Percentiles rank a stretch among this genome's conserved stretches.
Evolutionary conservation across 2,113 vertebrate genomes (phyloP).

Genomic region (Sinocyclocheilus grahami): DNA sequence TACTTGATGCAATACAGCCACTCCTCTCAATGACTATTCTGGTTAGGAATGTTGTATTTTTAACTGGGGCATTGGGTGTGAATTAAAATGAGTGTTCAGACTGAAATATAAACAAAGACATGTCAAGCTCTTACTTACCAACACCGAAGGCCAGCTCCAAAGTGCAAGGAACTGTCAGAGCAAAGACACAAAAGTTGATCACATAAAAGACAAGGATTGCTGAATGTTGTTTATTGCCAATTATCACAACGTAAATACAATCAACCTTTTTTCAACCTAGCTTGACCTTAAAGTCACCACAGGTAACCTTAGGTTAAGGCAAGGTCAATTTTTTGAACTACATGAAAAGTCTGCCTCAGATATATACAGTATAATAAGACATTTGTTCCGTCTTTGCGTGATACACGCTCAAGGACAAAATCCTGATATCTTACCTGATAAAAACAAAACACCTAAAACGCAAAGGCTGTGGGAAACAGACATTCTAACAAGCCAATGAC

Average conservation of each 20-base stretch:
- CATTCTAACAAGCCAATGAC: slow-evolving; percentile 57
- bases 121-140: slow-evolving; percentile 62
- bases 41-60: neutral
- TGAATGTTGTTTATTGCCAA: neutral
- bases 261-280: neutral
- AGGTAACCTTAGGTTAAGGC: neutral
- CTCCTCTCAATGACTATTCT: neutral
- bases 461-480: slow-evolving; percentile 40
- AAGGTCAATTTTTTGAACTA: neutral
- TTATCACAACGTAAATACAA: neutral
- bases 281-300: neutral
- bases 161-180: slow-evolving; percentile 61
- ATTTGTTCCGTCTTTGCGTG: neutral
- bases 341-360: neutral
- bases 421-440: slow-evolving; percentile 10
- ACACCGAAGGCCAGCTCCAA: slow-evolving; percentile 60
- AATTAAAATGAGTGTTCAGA: neutral
- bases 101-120: neutral
- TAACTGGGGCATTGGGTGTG: neutral
- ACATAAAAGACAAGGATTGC: neutral
- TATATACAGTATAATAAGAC: neutral
- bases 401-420: neutral
- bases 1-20: no score
- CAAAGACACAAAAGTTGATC: slow-evolving; percentile 4
- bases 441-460: slow-evolving; percentile 43